A percentile compares a stretch with the other conserved stretches of the same genome.
Conservation (phyloP, 2,797 vertebrate species). For the Trichosurus vulpecula region DNA sequence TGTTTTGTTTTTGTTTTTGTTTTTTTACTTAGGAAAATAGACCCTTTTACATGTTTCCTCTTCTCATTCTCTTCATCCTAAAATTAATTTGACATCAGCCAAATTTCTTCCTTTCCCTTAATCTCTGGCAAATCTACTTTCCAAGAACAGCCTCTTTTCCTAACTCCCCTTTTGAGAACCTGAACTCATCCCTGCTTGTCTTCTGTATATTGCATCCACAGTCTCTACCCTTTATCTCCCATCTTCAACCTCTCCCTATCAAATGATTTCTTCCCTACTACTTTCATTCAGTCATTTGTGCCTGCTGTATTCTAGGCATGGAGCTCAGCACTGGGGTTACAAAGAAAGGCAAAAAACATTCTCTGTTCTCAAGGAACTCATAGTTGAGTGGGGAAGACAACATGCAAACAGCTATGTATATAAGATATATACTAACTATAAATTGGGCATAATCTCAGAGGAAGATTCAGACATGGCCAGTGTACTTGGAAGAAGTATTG, state of each 20-base stretch:
- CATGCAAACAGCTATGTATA: background rate
- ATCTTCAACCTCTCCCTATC: background rate
- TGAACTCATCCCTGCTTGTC: background rate
- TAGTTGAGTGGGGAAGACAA: background rate
- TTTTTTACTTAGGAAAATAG: background rate
- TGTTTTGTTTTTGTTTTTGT: too few species aligned
- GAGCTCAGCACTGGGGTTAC: background rate
- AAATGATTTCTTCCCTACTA: background rate
- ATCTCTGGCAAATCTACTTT: background rate
- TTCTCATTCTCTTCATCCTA: background rate
- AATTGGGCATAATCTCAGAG: background rate
- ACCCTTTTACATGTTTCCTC: background rate
- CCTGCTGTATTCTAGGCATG: background rate
- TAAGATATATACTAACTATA: background rate
- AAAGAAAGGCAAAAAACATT: background rate
- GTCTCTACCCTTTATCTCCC: background rate
- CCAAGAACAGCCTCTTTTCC: background rate
- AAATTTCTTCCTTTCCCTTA: background rate
- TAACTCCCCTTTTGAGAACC: background rate
- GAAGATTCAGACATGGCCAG: background rate
- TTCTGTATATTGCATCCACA: background rate
- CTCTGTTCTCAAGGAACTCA: background rate
- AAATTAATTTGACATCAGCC: background rate
- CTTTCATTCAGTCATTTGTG: background rate
- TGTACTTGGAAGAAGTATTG: background rate